phyloP scores from a whole-genome alignment of 2,113 vertebrate species.

The Ctenodactylus gundi region DNA sequence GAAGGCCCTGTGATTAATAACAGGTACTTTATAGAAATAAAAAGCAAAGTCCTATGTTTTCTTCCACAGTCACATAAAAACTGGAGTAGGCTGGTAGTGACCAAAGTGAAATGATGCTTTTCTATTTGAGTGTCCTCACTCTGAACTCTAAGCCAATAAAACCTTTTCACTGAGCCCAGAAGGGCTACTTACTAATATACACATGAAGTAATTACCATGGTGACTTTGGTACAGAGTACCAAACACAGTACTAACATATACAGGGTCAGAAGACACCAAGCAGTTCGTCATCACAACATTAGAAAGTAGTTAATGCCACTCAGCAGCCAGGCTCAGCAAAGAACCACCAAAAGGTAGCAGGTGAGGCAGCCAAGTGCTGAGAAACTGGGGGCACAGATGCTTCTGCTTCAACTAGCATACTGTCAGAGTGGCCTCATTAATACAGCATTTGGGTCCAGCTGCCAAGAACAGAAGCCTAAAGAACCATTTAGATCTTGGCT shows the following conservation, averaged over 20 bases:
- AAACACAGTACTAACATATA: not conserved
- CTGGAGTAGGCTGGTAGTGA: not conserved
- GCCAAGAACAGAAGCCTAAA: not conserved
- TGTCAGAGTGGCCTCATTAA: not conserved
- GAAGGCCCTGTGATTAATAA: constrained; percentile 51
- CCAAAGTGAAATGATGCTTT: not conserved
- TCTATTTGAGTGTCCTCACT: not conserved
- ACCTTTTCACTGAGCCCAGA: constrained; percentile 45
- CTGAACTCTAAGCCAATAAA: not conserved
- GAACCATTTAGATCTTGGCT: not conserved
- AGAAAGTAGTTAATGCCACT: constrained; percentile 60
- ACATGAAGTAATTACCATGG: constrained; percentile 9
- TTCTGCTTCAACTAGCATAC: not conserved
- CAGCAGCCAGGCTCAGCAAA: not conserved
- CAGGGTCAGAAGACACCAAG: not conserved
- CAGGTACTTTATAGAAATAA: constrained; percentile 11
- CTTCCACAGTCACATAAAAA: not conserved
- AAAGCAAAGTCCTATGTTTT: constrained; percentile 56
- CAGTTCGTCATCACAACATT: not conserved
- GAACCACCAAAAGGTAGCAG: not conserved
- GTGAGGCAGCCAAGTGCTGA: not conserved
- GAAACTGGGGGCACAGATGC: not conserved
- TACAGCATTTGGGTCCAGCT: not conserved
- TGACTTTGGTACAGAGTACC: not conserved
- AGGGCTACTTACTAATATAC: constrained; percentile 57